Base-by-base conservation (phyloP, 2,113 vertebrate genomes). In the Orycteropus afer region DNA sequence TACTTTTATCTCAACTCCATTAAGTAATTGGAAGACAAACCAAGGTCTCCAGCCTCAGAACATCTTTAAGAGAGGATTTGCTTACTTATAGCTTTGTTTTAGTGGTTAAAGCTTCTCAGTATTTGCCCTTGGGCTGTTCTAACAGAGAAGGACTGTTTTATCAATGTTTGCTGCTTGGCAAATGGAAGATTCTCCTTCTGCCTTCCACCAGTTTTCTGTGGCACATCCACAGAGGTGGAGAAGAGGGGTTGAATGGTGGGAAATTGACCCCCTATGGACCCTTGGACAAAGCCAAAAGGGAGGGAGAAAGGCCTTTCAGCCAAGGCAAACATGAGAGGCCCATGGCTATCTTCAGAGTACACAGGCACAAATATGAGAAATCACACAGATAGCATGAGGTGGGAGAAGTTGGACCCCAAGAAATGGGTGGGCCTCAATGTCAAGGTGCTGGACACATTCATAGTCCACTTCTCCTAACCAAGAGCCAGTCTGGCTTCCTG, bases 311-410 rank as follows among this genome's bases (percentile, higher is more conserved):
- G 93, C 92, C 92, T 97, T 69, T 95, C 93, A 97, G 97, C 97
- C 86, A 96, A 97, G 97, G 97, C 98, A 98, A 98, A 98, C 98
- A 97, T 59, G 90, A 94, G 74, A 94, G 95, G 83, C 93, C 95
- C 96, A 97, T 98, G 97, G 97, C 98, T 97, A 97, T 97, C 98
- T 97, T 40, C 95, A 98, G 98, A 98, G 96, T 92, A 95, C 97
- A 97, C 89, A 95, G 92, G 90, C 91, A 97, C 97, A 96, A 97
- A 97, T 96, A 93, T 85, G 91, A 98, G 97, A 97, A 97, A 97
- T 97, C 95, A 95, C 76, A 85, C 97, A 93, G 97, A 97, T 95
- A 95, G 96, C 82, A 91, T 1, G 0, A 82, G 89, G 95, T 63
- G 6, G 92, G 93, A 45, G 95, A 91, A 91, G 90, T 94, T 95